Evolutionary conservation across 2,797 vertebrate genomes (phyloP), one percentile per base, ranked within the genome.

Genomic region (Capromys pilorides): DNA sequence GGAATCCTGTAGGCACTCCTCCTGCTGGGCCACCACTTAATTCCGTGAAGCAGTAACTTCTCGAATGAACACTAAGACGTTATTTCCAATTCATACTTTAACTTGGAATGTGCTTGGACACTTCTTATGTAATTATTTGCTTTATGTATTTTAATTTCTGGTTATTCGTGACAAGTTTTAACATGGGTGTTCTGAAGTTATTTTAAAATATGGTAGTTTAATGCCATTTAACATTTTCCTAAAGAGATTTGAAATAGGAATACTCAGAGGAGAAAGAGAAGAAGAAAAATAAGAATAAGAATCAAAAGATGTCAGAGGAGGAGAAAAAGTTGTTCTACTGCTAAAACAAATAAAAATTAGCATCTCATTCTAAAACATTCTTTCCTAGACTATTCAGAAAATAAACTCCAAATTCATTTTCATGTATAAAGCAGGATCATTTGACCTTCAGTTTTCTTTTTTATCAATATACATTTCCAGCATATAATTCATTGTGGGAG

Each of bases 81-180:
- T 73, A 73, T 73, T 91, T 96, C 26, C 59, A 77, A 16, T 36
- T 79, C 84, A 24, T 39, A 6, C 88, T 94, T 75, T 88, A 92
- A 71, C 22, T 7, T 86, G 41, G 3, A 69, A 62, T 45, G 2
- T 31, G 19, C 90, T 92, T 80, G 28, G 2, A 49, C 1, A 26
- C 9, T 16, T 77, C 1, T 54, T 85, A 26, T 11, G 4, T 80
- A 28, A 57, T 81, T 93, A 41, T 67, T 66, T 87, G 2, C 62
- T 90, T 79, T 66, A 36, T 78, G 7, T 54, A 22, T 54, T 85
- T 84, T 94, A 3, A 86, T 69, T 92, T 91, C 2, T 9, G 39
- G 31, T 80, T 49, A 84, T 71, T 33, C 82, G 1, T n/a, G 22
- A 51, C 69, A 41, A 73, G 10, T 77, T 75, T 39, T 8, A 18